Conservation (phyloP, 2,888 invertebrate genomes). For the Drosophila emarginata region DNA sequence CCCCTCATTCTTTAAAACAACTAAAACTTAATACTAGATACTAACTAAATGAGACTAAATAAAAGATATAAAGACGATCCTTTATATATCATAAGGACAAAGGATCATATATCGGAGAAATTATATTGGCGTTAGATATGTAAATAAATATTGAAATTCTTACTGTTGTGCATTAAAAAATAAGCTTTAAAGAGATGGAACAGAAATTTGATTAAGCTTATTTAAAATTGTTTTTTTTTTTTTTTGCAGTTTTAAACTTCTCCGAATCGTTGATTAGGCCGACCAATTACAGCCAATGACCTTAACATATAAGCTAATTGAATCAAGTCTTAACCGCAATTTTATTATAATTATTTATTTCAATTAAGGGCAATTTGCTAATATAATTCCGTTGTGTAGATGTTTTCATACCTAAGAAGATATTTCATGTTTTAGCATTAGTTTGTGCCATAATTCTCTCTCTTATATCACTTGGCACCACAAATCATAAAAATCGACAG, state of each 20-base stretch:
- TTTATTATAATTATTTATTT: background rate
- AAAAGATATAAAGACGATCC: background rate
- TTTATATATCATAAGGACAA: no score
- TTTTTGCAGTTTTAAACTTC: background rate
- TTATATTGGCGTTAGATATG: no score
- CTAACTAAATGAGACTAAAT: no score
- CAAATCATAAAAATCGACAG: conserved; percentile 18
- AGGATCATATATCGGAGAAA: no score
- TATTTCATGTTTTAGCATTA: background rate
- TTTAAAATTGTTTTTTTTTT: background rate
- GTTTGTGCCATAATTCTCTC: background rate
- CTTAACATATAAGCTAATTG: background rate
- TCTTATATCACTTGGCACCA: conserved; percentile 7
- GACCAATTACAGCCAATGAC: background rate
- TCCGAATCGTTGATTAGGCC: background rate
- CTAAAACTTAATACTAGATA: no score
- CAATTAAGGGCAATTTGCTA: background rate
- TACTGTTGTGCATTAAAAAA: no score
- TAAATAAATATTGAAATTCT: no score
- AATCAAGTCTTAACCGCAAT: background rate
- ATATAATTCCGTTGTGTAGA: background rate
- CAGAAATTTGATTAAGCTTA: no score
- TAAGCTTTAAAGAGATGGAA: no score
- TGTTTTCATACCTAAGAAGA: background rate
- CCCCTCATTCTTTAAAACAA: no score